These are phyloP conservation scores for Diorhabda elongata DNA, from an alignment of 1,140 invertebrate species.

Conservation along the genomic window DNA sequence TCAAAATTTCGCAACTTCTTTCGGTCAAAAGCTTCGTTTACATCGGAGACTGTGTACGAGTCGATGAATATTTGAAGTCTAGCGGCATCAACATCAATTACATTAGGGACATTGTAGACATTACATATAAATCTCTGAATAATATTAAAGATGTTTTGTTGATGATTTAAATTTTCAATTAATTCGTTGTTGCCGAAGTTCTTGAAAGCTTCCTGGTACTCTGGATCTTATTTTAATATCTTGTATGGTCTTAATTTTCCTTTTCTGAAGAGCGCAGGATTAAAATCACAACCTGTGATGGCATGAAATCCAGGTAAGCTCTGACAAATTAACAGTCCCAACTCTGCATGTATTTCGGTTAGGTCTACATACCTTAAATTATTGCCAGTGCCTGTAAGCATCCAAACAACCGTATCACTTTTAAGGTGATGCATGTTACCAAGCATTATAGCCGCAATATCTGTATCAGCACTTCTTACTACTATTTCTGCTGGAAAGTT, in stretches of 20 bases:
- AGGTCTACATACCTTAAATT: background rate
- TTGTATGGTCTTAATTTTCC: constrained; percentile 1
- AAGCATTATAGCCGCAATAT: constrained; percentile 12
- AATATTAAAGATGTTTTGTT: too few species aligned
- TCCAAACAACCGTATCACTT: too few species aligned
- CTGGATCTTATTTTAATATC: background rate
- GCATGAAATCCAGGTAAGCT: background rate
- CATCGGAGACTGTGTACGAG: too few species aligned
- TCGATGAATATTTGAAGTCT: constrained; percentile 25
- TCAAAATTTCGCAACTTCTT: too few species aligned
- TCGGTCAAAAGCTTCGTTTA: too few species aligned
- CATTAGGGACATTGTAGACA: constrained; percentile 21
- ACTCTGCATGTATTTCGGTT: constrained; percentile 29
- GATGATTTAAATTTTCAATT: background rate
- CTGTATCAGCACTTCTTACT: constrained; percentile 11
- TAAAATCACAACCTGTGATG: background rate
- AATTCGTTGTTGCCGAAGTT: constrained; percentile 10
- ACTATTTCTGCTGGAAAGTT: constrained; percentile 3
- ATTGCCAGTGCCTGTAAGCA: too few species aligned
- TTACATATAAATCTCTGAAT: constrained; percentile 27
- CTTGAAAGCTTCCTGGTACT: constrained; percentile 1
- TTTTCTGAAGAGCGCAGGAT: background rate
- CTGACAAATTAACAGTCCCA: constrained; percentile 33
- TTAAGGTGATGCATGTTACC: too few species aligned
- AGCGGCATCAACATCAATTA: constrained; percentile 30